phyloP scores from a whole-genome alignment of 2,888 invertebrate genomes.

The Melanostoma scalare region DNA sequence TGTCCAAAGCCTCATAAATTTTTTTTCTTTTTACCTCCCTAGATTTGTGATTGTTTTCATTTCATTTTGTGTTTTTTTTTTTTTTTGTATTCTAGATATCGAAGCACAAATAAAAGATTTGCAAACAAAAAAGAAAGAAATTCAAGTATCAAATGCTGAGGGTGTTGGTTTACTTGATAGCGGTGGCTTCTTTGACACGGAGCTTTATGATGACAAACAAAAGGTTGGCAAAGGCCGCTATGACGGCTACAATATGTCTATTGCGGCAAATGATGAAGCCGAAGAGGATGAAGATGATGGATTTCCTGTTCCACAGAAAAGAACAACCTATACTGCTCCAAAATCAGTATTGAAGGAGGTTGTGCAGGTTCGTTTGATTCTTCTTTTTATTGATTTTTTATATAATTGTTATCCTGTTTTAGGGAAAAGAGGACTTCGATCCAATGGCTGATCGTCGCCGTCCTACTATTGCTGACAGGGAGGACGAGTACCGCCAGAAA shows the following conservation, averaged over 20 bases:
- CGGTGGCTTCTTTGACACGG: slow-evolving; percentile 93
- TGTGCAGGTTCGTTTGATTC: slow-evolving; percentile 86
- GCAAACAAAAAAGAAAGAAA: slow-evolving; percentile 92
- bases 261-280: slow-evolving; percentile 97
- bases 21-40: not conserved
- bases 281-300: slow-evolving; percentile 91
- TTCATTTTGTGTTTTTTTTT: not conserved
- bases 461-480: slow-evolving; percentile 96
- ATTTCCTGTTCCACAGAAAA: slow-evolving; percentile 88
- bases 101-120: slow-evolving; percentile 96
- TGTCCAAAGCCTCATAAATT: slow-evolving; percentile 16
- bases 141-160: slow-evolving; percentile 85
- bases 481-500: slow-evolving; percentile 97
- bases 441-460: slow-evolving; percentile 96
- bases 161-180: slow-evolving; percentile 94
- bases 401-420: slow-evolving; percentile 24
- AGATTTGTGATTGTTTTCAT: slow-evolving; percentile 10
- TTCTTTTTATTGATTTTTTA: slow-evolving; percentile 34
- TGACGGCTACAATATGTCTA: slow-evolving; percentile 97
- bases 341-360: slow-evolving; percentile 94
- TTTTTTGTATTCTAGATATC: slow-evolving; percentile 87
- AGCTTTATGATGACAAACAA: slow-evolving; percentile 91
- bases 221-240: slow-evolving; percentile 89
- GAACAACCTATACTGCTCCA: slow-evolving; percentile 92
- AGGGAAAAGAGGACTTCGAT: slow-evolving; percentile 96